Base-by-base conservation (phyloP, 2,888 invertebrate species). In the Hypena proboscidalis region DNA sequence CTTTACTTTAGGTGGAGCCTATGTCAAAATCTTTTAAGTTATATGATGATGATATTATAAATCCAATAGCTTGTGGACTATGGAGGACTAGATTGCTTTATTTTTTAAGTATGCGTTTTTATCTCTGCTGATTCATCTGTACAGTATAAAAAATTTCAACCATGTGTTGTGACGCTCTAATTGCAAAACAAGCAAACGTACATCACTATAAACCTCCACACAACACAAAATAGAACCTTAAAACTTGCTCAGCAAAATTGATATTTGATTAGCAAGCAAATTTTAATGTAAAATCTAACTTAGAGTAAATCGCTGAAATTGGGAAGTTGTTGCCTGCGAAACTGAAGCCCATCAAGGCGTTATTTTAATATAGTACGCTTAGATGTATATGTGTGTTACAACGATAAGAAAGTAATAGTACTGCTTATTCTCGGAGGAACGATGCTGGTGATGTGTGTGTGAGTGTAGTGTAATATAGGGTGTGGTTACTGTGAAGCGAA, bases 271-370 rank as follows among this genome's bases (percentile, higher is more conserved):
- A 20, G 20, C 37, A 31, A 2, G 23, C 13, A 7, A 19, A 32
- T 35, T 48, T 43, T 33, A 42, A 56, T 42, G 32, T 30, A 36
- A 47, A 44, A 57, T 40, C 38, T 48, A 57, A 58, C 44, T 61
- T 67, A 47, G 39, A 47, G 56, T 59, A 63, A 66, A 64, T 61
- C 56, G 60, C 32, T 58, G 56, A 63, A 70, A 70, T 70, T 61
- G 68, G 62, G 65, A 67, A 63, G 63, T 63, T 56, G 39, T 40
- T 29, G 33, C 29, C 45, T 51, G 53, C 37, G 39, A 44, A 43
- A 45, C 51, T 33, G 35, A 53, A 35, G 44, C 47, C 51, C 51
- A 51, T 36, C 45, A 42, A 29, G 34, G 30, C 45, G 42, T 54
- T 55, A 55, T 55, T 62, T 57, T 31, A 61, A 52, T 56, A 46